Base-by-base conservation (phyloP, 2,113 vertebrate genomes). In the Mustela nigripes region DNA sequence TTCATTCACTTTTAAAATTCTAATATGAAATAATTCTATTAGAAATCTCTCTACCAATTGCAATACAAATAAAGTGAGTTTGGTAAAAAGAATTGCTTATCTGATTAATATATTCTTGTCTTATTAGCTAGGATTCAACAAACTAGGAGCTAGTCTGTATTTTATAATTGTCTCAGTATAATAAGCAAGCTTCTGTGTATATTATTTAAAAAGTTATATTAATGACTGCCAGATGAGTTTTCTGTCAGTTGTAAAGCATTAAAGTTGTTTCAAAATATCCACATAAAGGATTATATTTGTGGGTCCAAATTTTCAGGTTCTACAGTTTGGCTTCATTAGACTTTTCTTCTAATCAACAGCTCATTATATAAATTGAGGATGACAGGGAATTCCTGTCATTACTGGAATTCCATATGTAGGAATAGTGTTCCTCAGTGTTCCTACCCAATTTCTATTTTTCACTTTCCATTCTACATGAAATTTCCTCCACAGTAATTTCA, bases 1-100 rank as follows among this genome's bases (percentile, higher is more conserved):
- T 97, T 98, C 76, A 91, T 96, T 98, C 91, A 88, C 33, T 83
- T 97, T 93, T 95, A 92, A 97, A 97, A 96, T 94, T 95, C 88
- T 89, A 53, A 81, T 71, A 26, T 8, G 73, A 95, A 90, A 86
- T 67, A 56, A 89, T 95, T 96, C 39, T 62, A 96, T 58, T 56
- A 98, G 31, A 84, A 89, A 97, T 15, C 8, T 4, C 4, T 97
- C 63, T 96, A 58, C 63, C 63, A 97, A 88, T 95, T 98, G 63
- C n/a, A 21, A 78, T 60, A 60, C 58, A 60, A 60, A 60, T 60
- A 60, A 60, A 63, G 62, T 65, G 12, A 31, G 63, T 5, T 65
- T 65, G 11, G 28, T 31, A 93, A 97, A 97, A 97, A 96, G 87
- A 24, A 90, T 31, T 89, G 14, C 19, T 42, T 97, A 48, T 93